Evolutionary conservation across 2,797 vertebrate species (phyloP).

Genomic region (Molossus molossus): DNA sequence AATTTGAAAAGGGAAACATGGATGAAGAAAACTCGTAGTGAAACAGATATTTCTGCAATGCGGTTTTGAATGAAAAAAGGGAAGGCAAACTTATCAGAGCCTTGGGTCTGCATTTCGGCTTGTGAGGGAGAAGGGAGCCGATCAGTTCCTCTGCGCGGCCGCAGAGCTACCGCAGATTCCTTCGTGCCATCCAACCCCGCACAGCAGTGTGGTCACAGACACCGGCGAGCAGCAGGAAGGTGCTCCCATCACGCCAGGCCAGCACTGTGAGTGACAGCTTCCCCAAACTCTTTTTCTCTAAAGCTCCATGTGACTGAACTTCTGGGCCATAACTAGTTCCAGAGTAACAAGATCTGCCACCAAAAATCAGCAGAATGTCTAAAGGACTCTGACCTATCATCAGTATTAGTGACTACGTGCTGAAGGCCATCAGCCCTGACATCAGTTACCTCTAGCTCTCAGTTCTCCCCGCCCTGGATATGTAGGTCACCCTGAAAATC

Average conservation of each 20-base stretch:
- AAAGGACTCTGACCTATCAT: neutral
- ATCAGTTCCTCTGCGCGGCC: neutral
- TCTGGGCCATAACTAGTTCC: neutral
- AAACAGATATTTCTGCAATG: constrained; percentile 16
- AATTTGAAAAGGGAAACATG: neutral
- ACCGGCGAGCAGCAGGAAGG: neutral
- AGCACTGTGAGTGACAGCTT: neutral
- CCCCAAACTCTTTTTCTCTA: neutral
- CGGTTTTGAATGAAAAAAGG: neutral
- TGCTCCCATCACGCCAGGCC: neutral
- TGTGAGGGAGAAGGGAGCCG: neutral
- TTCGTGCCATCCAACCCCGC: neutral
- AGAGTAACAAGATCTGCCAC: neutral
- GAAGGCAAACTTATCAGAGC: neutral
- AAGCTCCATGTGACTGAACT: neutral
- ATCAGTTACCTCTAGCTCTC: accelerated
- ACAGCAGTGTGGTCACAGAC: neutral
- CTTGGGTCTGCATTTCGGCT: neutral
- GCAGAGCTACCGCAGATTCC: neutral
- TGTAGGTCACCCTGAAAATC: neutral
- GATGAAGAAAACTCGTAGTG: neutral
- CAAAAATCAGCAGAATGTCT: neutral
- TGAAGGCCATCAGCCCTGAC: neutral
- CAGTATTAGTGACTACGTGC: neutral
- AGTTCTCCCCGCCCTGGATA: neutral